Conservation (phyloP, 2,888 invertebrate genomes). For the Odontocolon sp. region DNA sequence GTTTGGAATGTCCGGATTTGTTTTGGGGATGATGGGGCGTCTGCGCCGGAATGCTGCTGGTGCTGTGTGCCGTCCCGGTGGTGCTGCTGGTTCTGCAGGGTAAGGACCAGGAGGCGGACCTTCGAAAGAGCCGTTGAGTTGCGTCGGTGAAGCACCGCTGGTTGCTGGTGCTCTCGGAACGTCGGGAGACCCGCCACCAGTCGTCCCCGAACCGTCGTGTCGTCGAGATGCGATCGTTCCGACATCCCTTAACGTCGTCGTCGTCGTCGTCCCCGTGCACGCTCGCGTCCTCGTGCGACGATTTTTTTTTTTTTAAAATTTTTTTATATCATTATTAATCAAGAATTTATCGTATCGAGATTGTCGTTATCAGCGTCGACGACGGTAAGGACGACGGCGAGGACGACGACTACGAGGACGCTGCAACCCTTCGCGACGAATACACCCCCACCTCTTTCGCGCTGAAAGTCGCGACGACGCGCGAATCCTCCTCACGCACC, state of each 20-base stretch:
- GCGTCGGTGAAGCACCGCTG: conserved; percentile 54
- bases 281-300: conserved; percentile 53
- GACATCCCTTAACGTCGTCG: conserved; percentile 65
- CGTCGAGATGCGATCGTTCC: conserved; percentile 66
- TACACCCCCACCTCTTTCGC: neutral
- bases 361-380: conserved; percentile 25
- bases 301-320: conserved; percentile 56
- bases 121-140: conserved; percentile 57
- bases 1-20: conserved; percentile 49
- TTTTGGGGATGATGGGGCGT: conserved; percentile 59
- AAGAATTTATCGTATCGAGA: conserved; percentile 12
- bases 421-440: conserved; percentile 9
- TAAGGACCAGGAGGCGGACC: conserved; percentile 73
- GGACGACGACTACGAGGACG: neutral
- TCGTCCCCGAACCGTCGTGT: conserved; percentile 71
- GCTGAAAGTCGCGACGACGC: neutral
- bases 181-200: conserved; percentile 62
- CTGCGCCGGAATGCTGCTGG: conserved; percentile 61
- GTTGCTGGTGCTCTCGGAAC: conserved; percentile 35
- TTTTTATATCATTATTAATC: conserved; percentile 27
- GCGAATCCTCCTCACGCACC: neutral
- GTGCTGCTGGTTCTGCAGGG: conserved; percentile 23
- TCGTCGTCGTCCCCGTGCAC: conserved; percentile 61
- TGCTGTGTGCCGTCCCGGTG: neutral
- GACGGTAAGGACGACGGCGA: conserved; percentile 24